phyloP scores from a whole-genome alignment of 2,888 invertebrate species.

The Euplagia quadripunctaria region DNA sequence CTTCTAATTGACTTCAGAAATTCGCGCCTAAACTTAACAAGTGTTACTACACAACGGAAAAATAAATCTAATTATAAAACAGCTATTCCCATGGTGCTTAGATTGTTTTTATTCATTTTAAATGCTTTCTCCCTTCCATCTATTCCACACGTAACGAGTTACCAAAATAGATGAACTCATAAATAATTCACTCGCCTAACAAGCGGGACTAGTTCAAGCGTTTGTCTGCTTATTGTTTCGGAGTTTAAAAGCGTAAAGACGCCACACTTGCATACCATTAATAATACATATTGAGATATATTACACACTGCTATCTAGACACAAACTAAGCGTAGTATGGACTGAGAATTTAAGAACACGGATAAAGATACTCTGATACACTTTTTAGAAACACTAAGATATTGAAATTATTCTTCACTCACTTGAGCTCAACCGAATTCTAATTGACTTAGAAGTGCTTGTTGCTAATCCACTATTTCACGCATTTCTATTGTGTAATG shows the following conservation, averaged over 20 bases:
- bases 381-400: too few species aligned
- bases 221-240: background rate
- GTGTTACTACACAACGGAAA: background rate
- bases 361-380: too few species aligned
- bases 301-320: too few species aligned
- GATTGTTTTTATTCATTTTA: constrained; percentile 18
- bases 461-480: too few species aligned
- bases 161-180: constrained; percentile 50
- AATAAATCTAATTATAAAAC: background rate
- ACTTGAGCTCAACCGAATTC: too few species aligned
- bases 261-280: background rate
- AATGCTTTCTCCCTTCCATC: constrained; percentile 11
- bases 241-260: background rate
- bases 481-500: too few species aligned
- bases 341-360: too few species aligned
- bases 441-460: too few species aligned
- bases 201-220: constrained; percentile 21
- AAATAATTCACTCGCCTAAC: constrained; percentile 33
- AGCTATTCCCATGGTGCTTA: background rate
- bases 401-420: too few species aligned
- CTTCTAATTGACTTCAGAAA: background rate
- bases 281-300: too few species aligned
- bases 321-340: too few species aligned
- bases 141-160: constrained; percentile 21
- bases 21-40: background rate